Base-by-base conservation (phyloP, 2,888 invertebrate species). In the Crepidodera aurea region DNA sequence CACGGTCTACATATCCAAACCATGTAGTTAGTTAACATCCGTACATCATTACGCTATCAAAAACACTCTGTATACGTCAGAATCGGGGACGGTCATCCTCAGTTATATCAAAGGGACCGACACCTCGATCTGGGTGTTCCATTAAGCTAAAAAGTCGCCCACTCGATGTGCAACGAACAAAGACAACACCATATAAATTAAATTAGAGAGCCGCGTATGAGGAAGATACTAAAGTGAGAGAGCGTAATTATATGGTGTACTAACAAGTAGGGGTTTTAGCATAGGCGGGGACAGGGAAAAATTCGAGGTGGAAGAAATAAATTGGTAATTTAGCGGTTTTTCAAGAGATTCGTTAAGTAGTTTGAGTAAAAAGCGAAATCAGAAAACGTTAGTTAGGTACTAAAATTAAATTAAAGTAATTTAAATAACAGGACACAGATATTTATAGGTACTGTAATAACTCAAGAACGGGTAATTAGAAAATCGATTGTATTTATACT, bases 101-200 rank as follows among this genome's bases (percentile, higher is more conserved):
- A 74, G 73, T 75, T 75, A 73, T 77, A 74, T 79, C 79, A 80
- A 80, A 79, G 79, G 73, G 69, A 74, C 79, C 79, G 79, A 77
- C 79, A 74, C 76, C 78, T 73, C 80, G 77, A 79, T 79, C 76
- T 80, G 79, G 80, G 80, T 80, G 79, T 80, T 80, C 79, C 78
- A 75, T 78, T 77, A 78, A 76, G 77, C 74, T 74, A 73, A 74
- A 74, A 75, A 69, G 73, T 77, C 78, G 79, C 78, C 79, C 78
- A 79, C 77, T 73, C 66, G 48, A 68, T 64, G n/a, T n/a, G 58
- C 53, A 60, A 51, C 61, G 66, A 57, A 66, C 60, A 60, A 46
- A 63, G 63, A 64, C 42, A 53, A 44, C 46, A 51, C 39, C 60
- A 66, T 66, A 66, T 61, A 66, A 66, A 66, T 66, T 66, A 66